Evolutionary conservation across 2,797 vertebrate species (phyloP), one percentile per base, ranked within the genome.

Genomic region (Pseudomugil tenellus): DNA sequence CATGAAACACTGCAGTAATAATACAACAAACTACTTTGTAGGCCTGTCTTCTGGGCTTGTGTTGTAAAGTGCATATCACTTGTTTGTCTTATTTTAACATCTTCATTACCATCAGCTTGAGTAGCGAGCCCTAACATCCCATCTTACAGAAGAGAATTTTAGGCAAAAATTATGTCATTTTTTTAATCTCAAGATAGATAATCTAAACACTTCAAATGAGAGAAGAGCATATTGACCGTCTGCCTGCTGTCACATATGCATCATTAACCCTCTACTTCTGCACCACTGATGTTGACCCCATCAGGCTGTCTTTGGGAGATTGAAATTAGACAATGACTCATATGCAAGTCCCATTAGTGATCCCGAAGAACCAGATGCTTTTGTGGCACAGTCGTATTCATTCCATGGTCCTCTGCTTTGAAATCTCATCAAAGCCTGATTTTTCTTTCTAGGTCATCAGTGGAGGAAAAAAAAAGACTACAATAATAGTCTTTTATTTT

Each of bases 371-470:
- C 17, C 72, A 76, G 65, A 79, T 51, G 63, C 60, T 74, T 72
- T 31, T 14, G 41, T 58, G 60, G 60, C 68, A 60, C 72, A 23
- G 64, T 16, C 64, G 64, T 65, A 71, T 83, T 70, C 58, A 73
- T 74, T 74, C 71, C 58, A 56, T 21, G 1, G 25, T 13, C 39
- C 72, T 63, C 25, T 34, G 58, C 70, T 80, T 84, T 76, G 59
- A 86, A 84, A 80, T 84, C 55, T 74, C 67, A 85, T 85, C 71
- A 89, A 83, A 82, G 37, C 26, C 1, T 57, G 51, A 79, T 74
- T 37, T 70, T 79, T 76, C 39, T 83, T 87, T 91, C 74, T 83
- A 74, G 84, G 81, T 87, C 86, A 85, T 55, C 56, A 14, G 26
- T 76, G 56, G 17, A 43, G 10, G 23, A 12, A 59, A 56, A 34